A percentile compares a stretch with the other conserved stretches of the same genome.
Conservation (phyloP, 2,888 invertebrate genomes). For the Disparrhopalites patrizii region DNA sequence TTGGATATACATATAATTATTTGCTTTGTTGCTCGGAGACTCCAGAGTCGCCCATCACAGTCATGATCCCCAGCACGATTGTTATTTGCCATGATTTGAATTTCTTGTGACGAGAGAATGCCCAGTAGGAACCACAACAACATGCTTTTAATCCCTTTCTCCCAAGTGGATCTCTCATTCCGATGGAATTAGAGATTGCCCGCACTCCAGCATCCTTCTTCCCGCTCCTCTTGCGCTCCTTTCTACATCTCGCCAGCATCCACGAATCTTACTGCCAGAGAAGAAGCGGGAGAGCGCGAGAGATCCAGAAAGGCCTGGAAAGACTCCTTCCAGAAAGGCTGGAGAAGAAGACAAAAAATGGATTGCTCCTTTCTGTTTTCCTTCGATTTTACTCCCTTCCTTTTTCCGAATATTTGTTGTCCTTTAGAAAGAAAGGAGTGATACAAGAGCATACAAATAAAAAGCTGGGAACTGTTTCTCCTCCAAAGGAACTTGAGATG, state of each 20-base stretch:
- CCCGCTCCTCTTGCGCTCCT: too few relatives aligned
- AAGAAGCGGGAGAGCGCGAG: background rate
- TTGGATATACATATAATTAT: conserved; percentile 4
- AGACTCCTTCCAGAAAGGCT: background rate
- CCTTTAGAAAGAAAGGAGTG: too few relatives aligned
- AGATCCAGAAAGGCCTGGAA: background rate
- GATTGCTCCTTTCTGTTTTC: background rate
- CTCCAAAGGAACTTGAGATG: conserved; percentile 10
- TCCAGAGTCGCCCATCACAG: conserved; percentile 17
- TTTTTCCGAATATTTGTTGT: too few relatives aligned
- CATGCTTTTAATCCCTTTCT: conserved; percentile 10
- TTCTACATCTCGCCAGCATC: too few relatives aligned
- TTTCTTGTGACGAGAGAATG: conserved; percentile 21
- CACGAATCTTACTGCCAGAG: background rate
- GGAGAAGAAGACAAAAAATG: background rate
- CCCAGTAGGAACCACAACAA: conserved; percentile 15
- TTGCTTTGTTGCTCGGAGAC: conserved; percentile 12
- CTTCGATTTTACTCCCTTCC: background rate
- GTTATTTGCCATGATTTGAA: conserved; percentile 19
- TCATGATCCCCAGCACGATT: conserved; percentile 19
- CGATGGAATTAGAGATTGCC: conserved; percentile 17
- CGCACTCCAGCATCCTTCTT: too few relatives aligned
- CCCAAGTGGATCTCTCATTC: conserved; percentile 18
- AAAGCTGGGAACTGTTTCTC: background rate
- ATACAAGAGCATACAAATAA: background rate